Base-by-base conservation (phyloP, 2,113 vertebrate genomes). In the Anoplopoma fimbria region DNA sequence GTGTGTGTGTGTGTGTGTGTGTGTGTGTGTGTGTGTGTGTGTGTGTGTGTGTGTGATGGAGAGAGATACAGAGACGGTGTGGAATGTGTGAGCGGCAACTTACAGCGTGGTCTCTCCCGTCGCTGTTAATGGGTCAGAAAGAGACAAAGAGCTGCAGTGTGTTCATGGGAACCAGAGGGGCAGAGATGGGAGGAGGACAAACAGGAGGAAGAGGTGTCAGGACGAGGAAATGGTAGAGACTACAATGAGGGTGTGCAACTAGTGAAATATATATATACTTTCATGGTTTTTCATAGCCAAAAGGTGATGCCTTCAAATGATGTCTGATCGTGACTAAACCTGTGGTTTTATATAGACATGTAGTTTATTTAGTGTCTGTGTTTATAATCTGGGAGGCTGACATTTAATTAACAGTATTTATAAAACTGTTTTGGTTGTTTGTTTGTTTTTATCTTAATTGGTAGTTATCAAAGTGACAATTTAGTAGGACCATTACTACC, bases 111-210 rank as follows among this genome's bases (percentile, higher is more conserved):
- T 82, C 84, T 89, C 81, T 89, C 82, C 62, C 79, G 60, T 87
- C 77, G 45, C 69, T 86, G 77, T 86, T 93, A 88, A 64, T 85
- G 79, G 90, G 84, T 72, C 86, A 84, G 67, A 33, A 9, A 73
- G 68, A 77, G 76, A 93, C 91, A 94, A 93, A 91, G 88, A 89
- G 84, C 87, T 77, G 89, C 81, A 91, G 84, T 93, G 75, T 69
- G 45, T 80, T 67, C 80, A 84, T 92, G 91, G 89, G 89, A 92
- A 91, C 65, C 81, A 81, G 79, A 81, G 81, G 25, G 58, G 45
- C 45, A 62, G 64, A 34, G 63, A 80, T 69, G 80, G 77, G 73
- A 79, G 61, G 45, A 38, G 72, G 71, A 72, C 82, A 77, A 80
- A 77, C 79, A 76, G 64, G 67, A 58, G 47, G 58, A 87, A 15